Conservation (phyloP, 2,797 vertebrate species). For the Sebastes miniatus region DNA sequence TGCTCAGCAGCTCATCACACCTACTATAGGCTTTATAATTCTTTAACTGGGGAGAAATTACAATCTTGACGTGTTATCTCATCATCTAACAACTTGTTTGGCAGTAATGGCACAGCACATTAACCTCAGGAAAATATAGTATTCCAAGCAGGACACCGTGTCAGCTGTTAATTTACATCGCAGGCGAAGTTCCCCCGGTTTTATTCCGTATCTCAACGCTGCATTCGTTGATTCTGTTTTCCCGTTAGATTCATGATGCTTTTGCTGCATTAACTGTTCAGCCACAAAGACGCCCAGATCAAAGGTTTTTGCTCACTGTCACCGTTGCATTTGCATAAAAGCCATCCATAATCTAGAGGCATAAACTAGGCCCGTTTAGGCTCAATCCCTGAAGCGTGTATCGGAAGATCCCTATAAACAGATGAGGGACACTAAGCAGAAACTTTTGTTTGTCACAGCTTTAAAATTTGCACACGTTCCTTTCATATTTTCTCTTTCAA, state of each 20-base stretch:
- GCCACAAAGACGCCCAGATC: conserved; percentile 67
- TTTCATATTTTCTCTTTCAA: conserved; percentile 37
- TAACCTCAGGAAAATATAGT: conserved; percentile 46
- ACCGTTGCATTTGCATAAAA: conserved; percentile 69
- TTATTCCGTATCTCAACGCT: conserved; percentile 32
- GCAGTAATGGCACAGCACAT: conserved; percentile 30
- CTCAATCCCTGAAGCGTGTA: conserved; percentile 56
- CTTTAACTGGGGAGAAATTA: conserved; percentile 37
- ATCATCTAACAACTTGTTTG: conserved; percentile 34
- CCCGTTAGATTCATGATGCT: conserved; percentile 45
- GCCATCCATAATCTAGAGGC: conserved; percentile 56
- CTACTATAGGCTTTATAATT: conserved; percentile 11
- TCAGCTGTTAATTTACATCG: conserved; percentile 51
- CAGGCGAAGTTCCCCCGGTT: conserved; percentile 23
- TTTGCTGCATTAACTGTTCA: conserved; percentile 52
- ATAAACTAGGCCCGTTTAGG: conserved; percentile 61
- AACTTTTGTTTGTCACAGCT: conserved; percentile 53
- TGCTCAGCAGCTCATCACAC: conserved; percentile 16
- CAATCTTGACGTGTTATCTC: conserved; percentile 18
- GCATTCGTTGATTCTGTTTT: conserved; percentile 32
- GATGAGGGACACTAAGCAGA: conserved; percentile 38
- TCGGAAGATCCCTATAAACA: conserved; percentile 48
- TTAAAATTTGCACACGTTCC: conserved; percentile 34
- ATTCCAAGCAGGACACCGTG: neutral
- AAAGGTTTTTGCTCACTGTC: conserved; percentile 67